Evolutionary conservation across 2,888 invertebrate species (phyloP), one percentile per base, ranked within the genome.

Genomic region (Hypomecis punctinalis): DNA sequence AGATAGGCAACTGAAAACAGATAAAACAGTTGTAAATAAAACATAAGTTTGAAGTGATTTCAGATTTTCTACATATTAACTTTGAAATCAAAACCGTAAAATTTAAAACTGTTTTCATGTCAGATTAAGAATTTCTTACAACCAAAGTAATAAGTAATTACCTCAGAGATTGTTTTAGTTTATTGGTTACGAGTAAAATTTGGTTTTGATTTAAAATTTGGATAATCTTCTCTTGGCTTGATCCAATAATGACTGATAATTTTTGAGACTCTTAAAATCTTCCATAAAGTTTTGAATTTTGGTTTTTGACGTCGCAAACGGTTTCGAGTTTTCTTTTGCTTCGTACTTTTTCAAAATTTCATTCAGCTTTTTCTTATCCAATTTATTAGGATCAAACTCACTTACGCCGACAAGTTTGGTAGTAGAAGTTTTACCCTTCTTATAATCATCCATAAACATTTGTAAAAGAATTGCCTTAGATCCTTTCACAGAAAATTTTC

Each of bases 391-490:
- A 7, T 56, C 39, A 1, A 56, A 56, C 33, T 39, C 56, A n/a
- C 0, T n/a, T 33, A 33, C 6, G 11, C 37, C 13, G 13, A 9
- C 13, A 35, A 37, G 13, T 46, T 55, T 46, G 4, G 37, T 55
- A 23, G 55, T 46, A 55, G 55, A 13, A 7, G 23, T 13, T 40
- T 39, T 39, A 7, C 40, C 33, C 10, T 56, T 47, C 40, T 40
- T 56, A 33, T 42, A 39, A 11, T 48, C 54, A 39, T 61, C 54
- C 40, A 61, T 62, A 47, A 66, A 66, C 64, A 56, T 66, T 69
- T 39, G 40, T 7, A 56, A 69, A n/a, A 60, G 8, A 7, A 5
- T 65, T 56, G 71, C 10, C 67, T 57, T 53, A 52, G 37, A 64
- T 54, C 23, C 36, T 63, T 42, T 51, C 62, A 36, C 39, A 67